phyloP scores from a whole-genome alignment of 2,888 invertebrate genomes.

The Pseudanteris insignis region DNA sequence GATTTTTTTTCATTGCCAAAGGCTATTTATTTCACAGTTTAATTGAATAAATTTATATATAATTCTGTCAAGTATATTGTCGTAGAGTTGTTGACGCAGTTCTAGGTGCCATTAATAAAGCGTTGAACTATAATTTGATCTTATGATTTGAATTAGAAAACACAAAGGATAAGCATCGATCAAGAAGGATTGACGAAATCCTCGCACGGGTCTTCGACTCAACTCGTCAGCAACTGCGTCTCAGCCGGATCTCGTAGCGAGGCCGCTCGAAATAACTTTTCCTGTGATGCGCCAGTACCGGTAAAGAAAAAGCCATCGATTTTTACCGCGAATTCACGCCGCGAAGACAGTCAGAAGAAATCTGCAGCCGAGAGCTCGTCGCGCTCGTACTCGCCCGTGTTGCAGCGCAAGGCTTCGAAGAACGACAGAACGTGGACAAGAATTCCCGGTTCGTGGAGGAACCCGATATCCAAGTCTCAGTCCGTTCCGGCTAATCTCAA shows the following conservation, averaged over 20 bases:
- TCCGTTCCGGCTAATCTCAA: conserved; percentile 54
- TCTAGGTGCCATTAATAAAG: too few relatives aligned
- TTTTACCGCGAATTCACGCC: conserved; percentile 24
- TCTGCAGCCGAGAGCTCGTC: conserved; percentile 10
- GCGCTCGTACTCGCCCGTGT: conserved; percentile 23
- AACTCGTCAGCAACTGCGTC: conserved; percentile 50
- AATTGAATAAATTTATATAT: too few relatives aligned
- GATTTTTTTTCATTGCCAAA: too few relatives aligned
- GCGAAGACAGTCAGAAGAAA: conserved; percentile 25
- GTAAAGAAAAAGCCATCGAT: conserved; percentile 40
- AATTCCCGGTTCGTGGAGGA: conserved; percentile 37
- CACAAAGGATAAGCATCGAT: conserved; percentile 49
- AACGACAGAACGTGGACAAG: conserved; percentile 30
- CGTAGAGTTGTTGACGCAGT: too few relatives aligned
- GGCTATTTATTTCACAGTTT: too few relatives aligned
- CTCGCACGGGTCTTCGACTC: conserved; percentile 22
- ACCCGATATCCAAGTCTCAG: conserved; percentile 51
- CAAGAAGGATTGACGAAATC: conserved; percentile 34
- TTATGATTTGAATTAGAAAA: conserved; percentile 49
- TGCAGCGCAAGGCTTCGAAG: conserved; percentile 30
- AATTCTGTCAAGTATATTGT: too few relatives aligned
- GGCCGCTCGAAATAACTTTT: conserved; percentile 53
- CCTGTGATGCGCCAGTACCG: conserved; percentile 50
- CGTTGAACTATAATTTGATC: too few relatives aligned
- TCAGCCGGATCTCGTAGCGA: conserved; percentile 57